These are phyloP conservation scores for Panthera uncia DNA, from an alignment of 2,113 vertebrate species.

Conservation along the genomic window DNA sequence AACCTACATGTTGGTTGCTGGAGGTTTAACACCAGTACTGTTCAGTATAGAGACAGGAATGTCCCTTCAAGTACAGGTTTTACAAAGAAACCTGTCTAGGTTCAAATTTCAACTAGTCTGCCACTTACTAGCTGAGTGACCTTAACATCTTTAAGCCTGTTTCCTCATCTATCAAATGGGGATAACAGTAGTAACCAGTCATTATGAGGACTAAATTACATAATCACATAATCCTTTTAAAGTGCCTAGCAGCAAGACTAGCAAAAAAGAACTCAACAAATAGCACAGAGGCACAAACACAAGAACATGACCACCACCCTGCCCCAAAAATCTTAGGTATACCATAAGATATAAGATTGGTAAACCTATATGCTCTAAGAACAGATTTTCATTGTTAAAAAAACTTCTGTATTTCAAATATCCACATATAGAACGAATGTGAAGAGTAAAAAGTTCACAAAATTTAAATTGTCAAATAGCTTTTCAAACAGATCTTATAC, in stretches of 20 bases:
- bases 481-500: neutral
- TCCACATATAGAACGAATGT: neutral
- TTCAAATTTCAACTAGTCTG: constrained; percentile 1
- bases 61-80: neutral
- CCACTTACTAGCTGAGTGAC: neutral
- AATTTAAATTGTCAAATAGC: neutral
- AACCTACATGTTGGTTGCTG: neutral
- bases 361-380: neutral
- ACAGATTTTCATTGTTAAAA: neutral
- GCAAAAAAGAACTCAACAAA: neutral
- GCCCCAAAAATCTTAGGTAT: neutral
- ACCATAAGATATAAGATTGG: neutral
- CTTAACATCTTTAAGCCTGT: neutral
- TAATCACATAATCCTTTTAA: constrained; percentile 30
- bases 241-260: neutral
- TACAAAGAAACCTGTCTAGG: neutral
- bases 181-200: neutral
- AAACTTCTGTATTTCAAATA: constrained; percentile 5
- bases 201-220: neutral
- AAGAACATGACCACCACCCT: neutral
- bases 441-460: neutral
- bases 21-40: neutral
- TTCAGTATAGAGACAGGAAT: neutral
- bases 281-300: neutral
- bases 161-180: constrained; percentile 1